Evolutionary conservation across 2,113 vertebrate genomes (phyloP), one percentile per base, ranked within the genome.

Genomic region (Neodontobutis hainanensis): DNA sequence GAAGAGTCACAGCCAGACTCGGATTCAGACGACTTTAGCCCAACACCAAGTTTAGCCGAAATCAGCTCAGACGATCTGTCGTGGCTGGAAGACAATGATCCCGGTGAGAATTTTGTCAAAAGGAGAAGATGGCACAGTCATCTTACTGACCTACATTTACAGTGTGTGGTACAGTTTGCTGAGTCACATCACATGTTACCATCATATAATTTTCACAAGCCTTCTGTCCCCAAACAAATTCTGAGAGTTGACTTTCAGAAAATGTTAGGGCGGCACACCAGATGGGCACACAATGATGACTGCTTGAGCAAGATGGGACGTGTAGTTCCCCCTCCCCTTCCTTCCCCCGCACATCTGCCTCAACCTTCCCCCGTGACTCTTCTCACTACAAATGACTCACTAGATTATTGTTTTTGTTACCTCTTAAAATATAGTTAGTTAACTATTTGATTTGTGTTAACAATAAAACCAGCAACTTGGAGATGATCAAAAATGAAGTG

Each of bases 1-100:
- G 55, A 60, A 64, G 75, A 70, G 52, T 68, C 59, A 4, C 46
- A 50, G 72, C 82, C 85, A 35, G 80, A 87, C 65, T 89, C 88
- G 0, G 88, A 85, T 62, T 92, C 90, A 0, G 93, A 92, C 27
- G 87, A 92, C 35, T 90, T 90, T 8, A 94, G 92, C 66, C 88
- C 78, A 19, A 93, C 89, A 3, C 89, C 91, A 11, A 94, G 91
- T 58, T 89, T 95, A 53, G 89, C 82, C 8, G 91, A 89, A 58
- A 85, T 95, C 78, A 94, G 92, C 1, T 52, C 92, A 1, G 90
- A 94, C 35, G 92, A 93, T 59, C 84, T 92, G 49, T 92, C 92
- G 4, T 93, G 86, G 77, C 61, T 90, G 4, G 32, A 79, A 12
- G 86, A 92, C 43, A 73, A 64, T 72, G 85, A 90, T 34, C 34